These are phyloP conservation scores for Epinephelus awoara DNA, from an alignment of 2,797 vertebrate species.

Conservation along the genomic window DNA sequence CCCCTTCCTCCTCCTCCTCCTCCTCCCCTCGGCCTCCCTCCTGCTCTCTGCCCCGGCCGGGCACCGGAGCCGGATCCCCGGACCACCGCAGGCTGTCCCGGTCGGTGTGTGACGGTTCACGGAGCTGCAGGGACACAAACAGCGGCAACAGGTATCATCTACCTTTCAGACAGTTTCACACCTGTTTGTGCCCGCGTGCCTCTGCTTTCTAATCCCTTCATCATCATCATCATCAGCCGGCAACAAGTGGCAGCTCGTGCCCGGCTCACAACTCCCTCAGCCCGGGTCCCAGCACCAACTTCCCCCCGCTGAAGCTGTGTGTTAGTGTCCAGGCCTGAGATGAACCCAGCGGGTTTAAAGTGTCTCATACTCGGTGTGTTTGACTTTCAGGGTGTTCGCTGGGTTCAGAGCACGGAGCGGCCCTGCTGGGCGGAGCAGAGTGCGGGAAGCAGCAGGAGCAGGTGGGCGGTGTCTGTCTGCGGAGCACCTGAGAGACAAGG, in stretches of 20 bases:
- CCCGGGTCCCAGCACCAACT: neutral
- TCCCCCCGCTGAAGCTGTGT: neutral
- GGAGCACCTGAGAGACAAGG: slow-evolving; percentile 41
- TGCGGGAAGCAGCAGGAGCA: slow-evolving; percentile 14
- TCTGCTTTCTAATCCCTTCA: slow-evolving; percentile 33
- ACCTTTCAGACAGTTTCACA: neutral
- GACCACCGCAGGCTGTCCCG: slow-evolving; percentile 20
- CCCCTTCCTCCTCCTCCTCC: neutral
- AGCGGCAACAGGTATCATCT: slow-evolving; percentile 17
- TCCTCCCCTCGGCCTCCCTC: slow-evolving; percentile 18
- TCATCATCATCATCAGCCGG: neutral
- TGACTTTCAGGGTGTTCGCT: slow-evolving; percentile 1
- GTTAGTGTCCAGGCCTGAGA: neutral
- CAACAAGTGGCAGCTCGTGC: slow-evolving; percentile 23
- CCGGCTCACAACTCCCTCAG: neutral
- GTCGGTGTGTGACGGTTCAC: slow-evolving; percentile 3
- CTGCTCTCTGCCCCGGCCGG: slow-evolving; percentile 40
- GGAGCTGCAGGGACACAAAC: neutral
- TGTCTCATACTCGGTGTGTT: too few species aligned
- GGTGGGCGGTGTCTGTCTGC: slow-evolving; percentile 50
- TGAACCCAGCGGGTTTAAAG: neutral
- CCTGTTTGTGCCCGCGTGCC: neutral
- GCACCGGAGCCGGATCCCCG: slow-evolving; percentile 49
- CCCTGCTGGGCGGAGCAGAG: slow-evolving; percentile 49
- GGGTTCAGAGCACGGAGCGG: neutral